Percentiles rank a stretch among this genome's conserved stretches.
phyloP scores from a whole-genome alignment of 1,140 invertebrate genomes.

The Bombyx mandarina region DNA sequence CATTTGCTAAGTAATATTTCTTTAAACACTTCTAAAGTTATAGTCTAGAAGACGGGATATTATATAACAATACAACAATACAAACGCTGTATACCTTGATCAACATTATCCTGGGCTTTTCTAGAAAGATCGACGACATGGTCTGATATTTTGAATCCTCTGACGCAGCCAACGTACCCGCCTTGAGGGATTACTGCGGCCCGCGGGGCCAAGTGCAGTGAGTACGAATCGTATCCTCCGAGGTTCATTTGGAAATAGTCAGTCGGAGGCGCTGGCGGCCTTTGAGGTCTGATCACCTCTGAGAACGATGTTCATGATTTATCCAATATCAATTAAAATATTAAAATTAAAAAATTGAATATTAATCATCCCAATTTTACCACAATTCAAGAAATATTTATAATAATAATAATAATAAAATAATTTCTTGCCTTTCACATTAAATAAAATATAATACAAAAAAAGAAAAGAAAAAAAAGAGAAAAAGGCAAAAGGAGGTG shows the following conservation, averaged over 20 bases:
- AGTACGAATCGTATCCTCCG: slow-evolving; percentile 86
- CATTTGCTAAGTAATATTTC: too few species aligned
- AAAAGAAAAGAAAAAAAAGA: too few species aligned
- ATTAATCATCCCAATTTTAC: too few species aligned
- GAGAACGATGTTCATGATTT: slow-evolving; percentile 22
- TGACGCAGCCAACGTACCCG: slow-evolving; percentile 89
- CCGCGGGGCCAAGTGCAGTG: slow-evolving; percentile 75
- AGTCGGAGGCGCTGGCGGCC: slow-evolving; percentile 85
- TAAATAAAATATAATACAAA: too few species aligned
- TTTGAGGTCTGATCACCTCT: slow-evolving; percentile 88
- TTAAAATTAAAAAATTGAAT: too few species aligned
- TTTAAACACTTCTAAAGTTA: too few species aligned
- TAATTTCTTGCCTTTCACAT: too few species aligned
- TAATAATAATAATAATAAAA: too few species aligned
- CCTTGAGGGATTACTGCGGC: slow-evolving; percentile 73
- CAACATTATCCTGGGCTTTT: slow-evolving; percentile 79
- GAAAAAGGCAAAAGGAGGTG: too few species aligned
- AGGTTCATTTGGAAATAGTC: slow-evolving; percentile 92
- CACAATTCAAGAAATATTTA: too few species aligned
- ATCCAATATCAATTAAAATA: not conserved
- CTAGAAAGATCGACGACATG: slow-evolving; percentile 82
- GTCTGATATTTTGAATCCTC: slow-evolving; percentile 89
- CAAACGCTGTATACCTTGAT: slow-evolving; percentile 71
- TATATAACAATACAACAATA: too few species aligned
- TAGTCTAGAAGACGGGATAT: too few species aligned